phyloP scores from a whole-genome alignment of 1,140 invertebrate species.

The Zaprionus ornatus region DNA sequence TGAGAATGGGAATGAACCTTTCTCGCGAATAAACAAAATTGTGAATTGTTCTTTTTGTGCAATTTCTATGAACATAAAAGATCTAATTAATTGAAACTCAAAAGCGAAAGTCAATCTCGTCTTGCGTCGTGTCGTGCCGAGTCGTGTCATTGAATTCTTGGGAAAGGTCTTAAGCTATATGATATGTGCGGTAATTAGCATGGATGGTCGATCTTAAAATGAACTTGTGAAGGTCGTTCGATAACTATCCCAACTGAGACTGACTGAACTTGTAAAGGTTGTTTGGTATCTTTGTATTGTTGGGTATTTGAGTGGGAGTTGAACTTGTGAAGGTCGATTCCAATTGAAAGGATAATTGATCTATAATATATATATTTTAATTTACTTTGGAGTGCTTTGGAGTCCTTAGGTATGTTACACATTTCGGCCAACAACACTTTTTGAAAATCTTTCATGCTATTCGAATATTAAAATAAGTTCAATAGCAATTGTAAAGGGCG shows the following conservation, averaged over 20 bases:
- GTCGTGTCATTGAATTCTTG: slow-evolving; percentile 51
- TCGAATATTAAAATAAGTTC: accelerated
- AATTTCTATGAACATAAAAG: slow-evolving; percentile 47
- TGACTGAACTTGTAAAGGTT: background rate
- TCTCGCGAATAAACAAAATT: slow-evolving; percentile 17
- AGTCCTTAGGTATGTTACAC: too few relatives aligned
- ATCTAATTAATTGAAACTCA: slow-evolving; percentile 46
- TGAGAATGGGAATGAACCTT: slow-evolving; percentile 47
- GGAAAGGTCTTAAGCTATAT: slow-evolving; percentile 1
- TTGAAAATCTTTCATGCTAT: too few relatives aligned
- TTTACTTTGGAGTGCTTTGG: too few relatives aligned
- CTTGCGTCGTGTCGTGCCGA: slow-evolving; percentile 26
- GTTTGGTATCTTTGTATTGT: background rate
- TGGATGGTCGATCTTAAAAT: background rate
- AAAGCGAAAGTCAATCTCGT: slow-evolving; percentile 47
- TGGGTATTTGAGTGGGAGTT: background rate
- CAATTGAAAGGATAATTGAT: too few relatives aligned
- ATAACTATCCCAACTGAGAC: background rate
- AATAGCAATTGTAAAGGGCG: too few relatives aligned
- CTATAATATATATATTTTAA: too few relatives aligned
- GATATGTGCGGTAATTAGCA: background rate
- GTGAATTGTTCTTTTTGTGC: slow-evolving; percentile 60
- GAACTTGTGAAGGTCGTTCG: background rate
- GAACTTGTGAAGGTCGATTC: background rate
- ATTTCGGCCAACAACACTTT: too few relatives aligned